A percentile compares a stretch with the other conserved stretches of the same genome.
These are phyloP conservation scores for Zeugodacus cucurbitae DNA, from an alignment of 1,140 invertebrate genomes.

Conservation along the genomic window DNA sequence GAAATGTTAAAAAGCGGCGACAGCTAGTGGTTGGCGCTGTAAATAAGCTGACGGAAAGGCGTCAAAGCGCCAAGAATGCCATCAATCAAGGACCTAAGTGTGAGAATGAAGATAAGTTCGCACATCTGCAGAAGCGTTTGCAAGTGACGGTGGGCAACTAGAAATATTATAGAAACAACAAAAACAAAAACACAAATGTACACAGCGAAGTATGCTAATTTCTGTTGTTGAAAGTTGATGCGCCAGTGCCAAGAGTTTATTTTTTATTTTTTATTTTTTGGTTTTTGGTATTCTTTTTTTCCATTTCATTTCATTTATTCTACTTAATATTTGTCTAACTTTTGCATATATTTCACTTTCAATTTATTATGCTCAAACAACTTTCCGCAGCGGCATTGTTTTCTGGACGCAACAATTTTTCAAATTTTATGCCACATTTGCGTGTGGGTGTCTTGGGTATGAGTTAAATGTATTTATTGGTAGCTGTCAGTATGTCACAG, in stretches of 20 bases:
- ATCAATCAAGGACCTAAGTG: background rate
- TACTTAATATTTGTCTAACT: background rate
- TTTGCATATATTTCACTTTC: background rate
- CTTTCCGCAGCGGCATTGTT: background rate
- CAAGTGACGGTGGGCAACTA: background rate
- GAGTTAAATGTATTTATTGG: background rate
- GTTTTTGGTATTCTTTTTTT: background rate
- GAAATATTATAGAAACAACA: background rate
- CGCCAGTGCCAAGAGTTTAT: background rate
- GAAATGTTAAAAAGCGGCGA: no score
- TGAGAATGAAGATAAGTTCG: background rate
- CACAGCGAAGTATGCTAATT: background rate
- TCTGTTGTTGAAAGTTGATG: background rate
- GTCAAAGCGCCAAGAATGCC: background rate
- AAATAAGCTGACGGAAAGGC: background rate
- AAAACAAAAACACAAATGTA: background rate
- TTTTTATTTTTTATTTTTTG: background rate
- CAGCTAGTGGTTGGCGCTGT: background rate
- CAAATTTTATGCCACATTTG: no score
- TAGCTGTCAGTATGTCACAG: background rate
- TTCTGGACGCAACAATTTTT: no score
- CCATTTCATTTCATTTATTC: background rate
- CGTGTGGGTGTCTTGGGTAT: no score
- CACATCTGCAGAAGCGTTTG: background rate
- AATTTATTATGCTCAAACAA: background rate